Evolutionary conservation across 1,140 invertebrate species (phyloP), one percentile per base, ranked within the genome.

Genomic region (Eupeodes corollae): DNA sequence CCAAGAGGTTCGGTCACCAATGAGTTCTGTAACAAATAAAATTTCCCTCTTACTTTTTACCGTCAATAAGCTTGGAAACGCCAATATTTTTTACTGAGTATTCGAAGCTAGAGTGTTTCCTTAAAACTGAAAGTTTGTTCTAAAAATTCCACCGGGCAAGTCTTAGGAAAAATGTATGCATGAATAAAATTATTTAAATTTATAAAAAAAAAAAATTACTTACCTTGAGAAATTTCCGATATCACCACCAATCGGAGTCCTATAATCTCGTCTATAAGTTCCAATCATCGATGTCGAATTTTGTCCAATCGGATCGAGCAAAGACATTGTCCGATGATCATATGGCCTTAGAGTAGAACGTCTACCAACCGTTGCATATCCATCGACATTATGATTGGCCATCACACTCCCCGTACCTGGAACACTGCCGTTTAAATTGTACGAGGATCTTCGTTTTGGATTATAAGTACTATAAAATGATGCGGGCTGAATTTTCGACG

Each of bases 351-450:
- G 55, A 34, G 33, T 26, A 12, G 63, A 56, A 14, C 63, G 53
- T 9, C 64, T 50, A 1, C 65, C 65, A 18, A 68, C 41, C n/a
- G 65, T 68, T 34, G 61, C 65, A 54, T 67, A 68, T 1, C 64
- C 58, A 40, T 67, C 65, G 14, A 53, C 32, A 46, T 42, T 34
- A 18, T 59, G 30, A 38, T 34, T 42, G 10, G 32, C 12, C 6
- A 6, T 19, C 9, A 19, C 42, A 3, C 34, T 51, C 2, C 47
- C 40, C 51, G 18, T 49, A 49, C 1, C 55, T 53, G 1, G 57
- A 40, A 60, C 37, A 3, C 49, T 57, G 19, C 58, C 60, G 32
- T 67, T 67, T 3, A 59, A 35, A 1, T 60, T 65, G 38, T 63
- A 67, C 3, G 64, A 67, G 9, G 62, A 67, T 37, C 64, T 53